Base-by-base conservation (phyloP, 2,888 invertebrate genomes). In the Campoplex nolae region DNA sequence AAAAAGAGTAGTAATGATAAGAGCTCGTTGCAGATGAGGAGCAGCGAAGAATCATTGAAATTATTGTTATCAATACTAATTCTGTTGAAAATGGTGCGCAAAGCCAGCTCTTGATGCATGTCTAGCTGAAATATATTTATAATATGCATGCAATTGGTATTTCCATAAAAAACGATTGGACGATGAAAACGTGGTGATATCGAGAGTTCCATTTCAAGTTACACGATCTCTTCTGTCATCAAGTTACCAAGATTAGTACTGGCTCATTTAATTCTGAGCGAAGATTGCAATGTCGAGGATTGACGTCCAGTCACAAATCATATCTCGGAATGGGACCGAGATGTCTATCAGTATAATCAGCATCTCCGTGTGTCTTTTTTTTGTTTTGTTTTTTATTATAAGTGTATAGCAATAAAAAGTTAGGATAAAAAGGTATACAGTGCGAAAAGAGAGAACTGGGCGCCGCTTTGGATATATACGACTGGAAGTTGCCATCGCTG, bases 401-500 rank as follows among this genome's bases (percentile, higher is more conserved):
- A 54, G 67, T 38, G 38, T 51, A 13, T 28, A 13, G 48, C 13
- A 23, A 65, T 45, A 73, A 77, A 80, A 67, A 35, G 65, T 51
- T 45, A 16, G 28, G 42, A 48, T 18, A 51, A 67, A 70, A 62
- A 58, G 32, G n/a, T 28, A 68, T 42, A 54, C 32, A 74, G 78
- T 48, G 23, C 42, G 68, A 78, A 78, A 45, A 16, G 38, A 56
- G 56, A 82, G 67, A 82, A 68, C n/a, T 67, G 82, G 56, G 67
- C 75, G 68, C 11, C 56, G 56, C n/a, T 71, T 67, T 88, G 89
- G 86, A 90, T 90, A 92, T 91, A 93, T 92, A 92, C 90, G 89
- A 90, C 88, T 84, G 88, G 88, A 89, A 90, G 91, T 88, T 90
- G 90, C 90, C 89, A 92, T 91, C 92, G 90, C 92, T 93, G 93